These are phyloP conservation scores for Anniella stebbinsi DNA, from an alignment of 2,797 vertebrate species.

Conservation along the genomic window DNA sequence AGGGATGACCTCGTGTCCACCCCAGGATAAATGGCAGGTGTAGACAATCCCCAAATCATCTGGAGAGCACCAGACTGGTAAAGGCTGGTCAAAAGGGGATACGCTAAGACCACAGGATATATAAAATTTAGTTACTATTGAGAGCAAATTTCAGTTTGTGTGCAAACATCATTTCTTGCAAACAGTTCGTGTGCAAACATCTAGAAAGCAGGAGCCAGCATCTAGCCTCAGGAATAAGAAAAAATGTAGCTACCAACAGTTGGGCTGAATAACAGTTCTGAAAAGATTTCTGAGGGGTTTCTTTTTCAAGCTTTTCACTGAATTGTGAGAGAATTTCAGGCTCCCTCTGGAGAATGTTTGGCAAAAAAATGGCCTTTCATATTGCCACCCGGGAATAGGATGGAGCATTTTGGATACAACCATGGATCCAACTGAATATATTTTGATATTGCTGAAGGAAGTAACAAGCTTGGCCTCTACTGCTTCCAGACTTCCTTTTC, in stretches of 20 bases:
- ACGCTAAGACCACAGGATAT: neutral
- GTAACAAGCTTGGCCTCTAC: neutral
- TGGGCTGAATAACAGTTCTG: too few relatives aligned
- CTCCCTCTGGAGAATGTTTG: too few relatives aligned
- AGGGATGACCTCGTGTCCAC: too few relatives aligned
- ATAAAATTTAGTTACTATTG: neutral
- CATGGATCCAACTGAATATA: neutral
- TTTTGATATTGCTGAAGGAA: neutral
- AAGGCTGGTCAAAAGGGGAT: neutral
- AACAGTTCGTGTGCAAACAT: neutral
- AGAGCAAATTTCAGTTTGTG: neutral
- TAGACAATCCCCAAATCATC: too few relatives aligned
- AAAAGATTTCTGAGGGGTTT: too few relatives aligned
- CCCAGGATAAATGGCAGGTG: too few relatives aligned
- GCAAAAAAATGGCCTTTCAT: too few relatives aligned
- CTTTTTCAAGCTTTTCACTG: too few relatives aligned
- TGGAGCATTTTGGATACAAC: too few relatives aligned
- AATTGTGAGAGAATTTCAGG: too few relatives aligned
- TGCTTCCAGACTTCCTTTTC: neutral
- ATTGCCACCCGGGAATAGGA: too few relatives aligned
- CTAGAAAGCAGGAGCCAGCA: neutral
- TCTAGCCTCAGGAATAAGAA: neutral
- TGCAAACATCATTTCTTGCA: neutral
- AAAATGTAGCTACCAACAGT: neutral
- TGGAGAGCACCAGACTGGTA: too few relatives aligned